Evolutionary conservation across 2,113 vertebrate genomes (phyloP), one percentile per base, ranked within the genome.

Genomic region (Panthera uncia): DNA sequence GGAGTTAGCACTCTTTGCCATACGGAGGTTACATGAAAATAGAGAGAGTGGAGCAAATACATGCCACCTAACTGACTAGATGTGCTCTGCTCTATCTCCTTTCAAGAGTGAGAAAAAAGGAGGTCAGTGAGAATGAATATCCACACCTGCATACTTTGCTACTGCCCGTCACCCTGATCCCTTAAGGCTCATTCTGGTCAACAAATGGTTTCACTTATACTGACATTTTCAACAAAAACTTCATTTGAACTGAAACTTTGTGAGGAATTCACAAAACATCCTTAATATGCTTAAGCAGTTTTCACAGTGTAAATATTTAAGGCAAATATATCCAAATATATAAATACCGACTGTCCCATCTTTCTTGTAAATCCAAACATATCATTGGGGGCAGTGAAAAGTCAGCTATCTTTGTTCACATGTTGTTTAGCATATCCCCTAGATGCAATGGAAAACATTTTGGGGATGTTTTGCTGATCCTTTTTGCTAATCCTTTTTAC

Each of bases 261-360:
- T 81, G 89, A 96, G 90, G 92, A 98, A 98, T 98, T 98, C 95
- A 95, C 73, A 98, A 97, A 98, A 91, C 61, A 92, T 97, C 86
- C 88, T 97, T 74, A 97, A 98, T 98, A 98, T 98, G 92, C 95
- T 96, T 97, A 97, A 98, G 97, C 88, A 98, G 92, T 98, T 97
- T 98, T 41, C 83, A 97, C 50, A 94, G 90, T 98, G 96, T 98
- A 99, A 99, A 98, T 98, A 99, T 99, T 98, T 99, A 98, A 99
- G 98, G 97, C 95, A 98, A 98, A 98, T 97, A 97, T 96, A 97
- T 98, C 89, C 89, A 97, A 97, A 95, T 97, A 98, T 19, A 96
- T 98, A 98, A 98, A 98, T 96, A 98, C 50, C 0, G 55, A 95
- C 83, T 96, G 79, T 84, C 97, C 98, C 93, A 82, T 89, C 71